phyloP scores from a whole-genome alignment of 2,888 invertebrate species.

The Cryptocephalus moraei region DNA sequence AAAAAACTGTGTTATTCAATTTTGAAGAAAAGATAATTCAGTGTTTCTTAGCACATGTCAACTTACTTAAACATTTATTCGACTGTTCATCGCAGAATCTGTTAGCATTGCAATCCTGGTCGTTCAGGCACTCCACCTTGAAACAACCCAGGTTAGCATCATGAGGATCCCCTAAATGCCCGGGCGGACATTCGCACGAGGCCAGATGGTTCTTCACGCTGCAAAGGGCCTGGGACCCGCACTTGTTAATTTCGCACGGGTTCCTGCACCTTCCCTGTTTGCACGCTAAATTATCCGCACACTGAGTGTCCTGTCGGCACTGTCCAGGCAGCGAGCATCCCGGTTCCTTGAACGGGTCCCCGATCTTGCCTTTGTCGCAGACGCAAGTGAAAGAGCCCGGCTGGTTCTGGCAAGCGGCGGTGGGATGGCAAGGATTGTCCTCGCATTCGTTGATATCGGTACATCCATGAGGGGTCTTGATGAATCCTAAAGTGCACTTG shows the following conservation, averaged over 20 bases:
- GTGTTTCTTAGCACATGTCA: too few species aligned
- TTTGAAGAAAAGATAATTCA: too few species aligned
- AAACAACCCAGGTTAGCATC: conserved; percentile 73
- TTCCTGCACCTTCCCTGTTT: conserved; percentile 67
- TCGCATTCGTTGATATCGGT: conserved; percentile 77
- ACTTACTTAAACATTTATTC: conserved; percentile 70
- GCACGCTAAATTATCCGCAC: conserved; percentile 66
- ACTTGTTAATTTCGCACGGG: conserved; percentile 62
- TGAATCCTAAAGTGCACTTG: conserved; percentile 67
- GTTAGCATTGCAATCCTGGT: conserved; percentile 64
- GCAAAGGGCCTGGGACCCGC: conserved; percentile 71
- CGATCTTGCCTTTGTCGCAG: conserved; percentile 71
- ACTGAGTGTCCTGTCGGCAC: conserved; percentile 64
- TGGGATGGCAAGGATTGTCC: conserved; percentile 66
- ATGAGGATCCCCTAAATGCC: conserved; percentile 71
- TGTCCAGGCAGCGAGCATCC: conserved; percentile 71
- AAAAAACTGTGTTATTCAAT: too few species aligned
- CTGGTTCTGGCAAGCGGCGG: conserved; percentile 68
- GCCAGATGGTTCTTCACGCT: conserved; percentile 61
- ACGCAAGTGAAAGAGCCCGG: conserved; percentile 72
- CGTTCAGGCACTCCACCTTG: conserved; percentile 75
- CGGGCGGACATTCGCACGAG: conserved; percentile 67
- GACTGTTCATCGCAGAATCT: conserved; percentile 64
- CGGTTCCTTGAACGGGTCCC: conserved; percentile 57
- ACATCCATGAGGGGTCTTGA: conserved; percentile 63